phyloP scores from a whole-genome alignment of 2,797 vertebrate genomes.

The Odontamblyopus lacepedii region DNA sequence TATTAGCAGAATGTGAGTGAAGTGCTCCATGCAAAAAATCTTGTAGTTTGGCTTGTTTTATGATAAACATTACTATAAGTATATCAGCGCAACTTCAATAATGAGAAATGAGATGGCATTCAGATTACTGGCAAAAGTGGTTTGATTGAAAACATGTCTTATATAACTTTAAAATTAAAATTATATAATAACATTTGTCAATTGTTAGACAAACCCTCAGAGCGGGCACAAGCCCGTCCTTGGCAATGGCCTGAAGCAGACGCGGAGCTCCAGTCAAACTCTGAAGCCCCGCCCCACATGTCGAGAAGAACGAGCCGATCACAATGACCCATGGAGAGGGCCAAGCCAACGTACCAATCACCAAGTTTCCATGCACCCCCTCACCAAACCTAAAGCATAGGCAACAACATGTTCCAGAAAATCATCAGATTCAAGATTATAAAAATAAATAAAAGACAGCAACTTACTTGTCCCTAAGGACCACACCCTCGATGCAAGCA shows the following conservation, averaged over 20 bases:
- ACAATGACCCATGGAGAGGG: slow-evolving; percentile 97
- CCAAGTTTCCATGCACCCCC: slow-evolving; percentile 92
- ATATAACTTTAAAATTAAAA: no score
- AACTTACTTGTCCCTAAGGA: slow-evolving; percentile 94
- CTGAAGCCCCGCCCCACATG: slow-evolving; percentile 95
- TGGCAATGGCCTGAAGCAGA: slow-evolving; percentile 93
- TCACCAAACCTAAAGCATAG: slow-evolving; percentile 85
- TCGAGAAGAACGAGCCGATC: slow-evolving; percentile 96
- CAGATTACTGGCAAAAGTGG: not conserved
- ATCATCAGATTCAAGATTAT: not conserved
- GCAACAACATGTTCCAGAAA: not conserved
- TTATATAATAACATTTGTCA: not conserved
- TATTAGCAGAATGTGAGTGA: not conserved
- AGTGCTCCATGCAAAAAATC: not conserved
- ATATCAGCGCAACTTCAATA: not conserved
- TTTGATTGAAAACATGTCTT: no score
- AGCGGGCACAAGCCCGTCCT: slow-evolving; percentile 92
- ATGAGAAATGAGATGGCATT: not conserved
- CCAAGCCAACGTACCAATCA: slow-evolving; percentile 94
- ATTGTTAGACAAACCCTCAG: slow-evolving; percentile 75
- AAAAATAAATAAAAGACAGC: not conserved
- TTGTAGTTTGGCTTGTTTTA: no score
- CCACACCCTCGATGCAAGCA: slow-evolving; percentile 92
- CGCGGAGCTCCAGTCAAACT: slow-evolving; percentile 96
- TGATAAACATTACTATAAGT: not conserved